A percentile compares a stretch with the other conserved stretches of the same genome.
These are phyloP conservation scores for Pangasianodon hypophthalmus DNA, from an alignment of 2,113 vertebrate genomes.

Conservation along the genomic window DNA sequence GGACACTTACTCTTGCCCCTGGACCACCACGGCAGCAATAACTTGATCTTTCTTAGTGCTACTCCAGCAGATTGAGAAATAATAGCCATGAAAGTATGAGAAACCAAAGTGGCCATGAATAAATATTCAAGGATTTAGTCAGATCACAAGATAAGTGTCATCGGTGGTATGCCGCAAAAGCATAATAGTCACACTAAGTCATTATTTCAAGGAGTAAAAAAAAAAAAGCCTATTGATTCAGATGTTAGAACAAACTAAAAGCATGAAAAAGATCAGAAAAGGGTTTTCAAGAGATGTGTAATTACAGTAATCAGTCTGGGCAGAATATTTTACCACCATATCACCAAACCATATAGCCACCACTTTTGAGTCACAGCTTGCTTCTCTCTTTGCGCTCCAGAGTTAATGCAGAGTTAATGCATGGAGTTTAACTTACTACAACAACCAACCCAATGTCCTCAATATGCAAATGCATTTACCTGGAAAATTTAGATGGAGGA, in stretches of 20 bases:
- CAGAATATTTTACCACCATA: neutral
- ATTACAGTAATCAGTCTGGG: neutral
- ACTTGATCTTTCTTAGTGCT: conserved; percentile 60
- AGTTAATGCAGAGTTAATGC: neutral
- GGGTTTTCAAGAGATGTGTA: neutral
- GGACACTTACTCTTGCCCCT: conserved; percentile 54
- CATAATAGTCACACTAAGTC: neutral
- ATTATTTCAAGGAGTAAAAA: neutral
- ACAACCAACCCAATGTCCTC: neutral
- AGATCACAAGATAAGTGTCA: neutral
- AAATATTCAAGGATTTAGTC: neutral
- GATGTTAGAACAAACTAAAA: neutral
- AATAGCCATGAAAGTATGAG: conserved; percentile 57
- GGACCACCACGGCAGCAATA: conserved; percentile 59
- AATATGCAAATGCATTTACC: neutral
- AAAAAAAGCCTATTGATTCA: neutral
- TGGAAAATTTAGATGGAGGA: neutral
- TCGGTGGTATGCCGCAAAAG: neutral
- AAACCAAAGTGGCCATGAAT: neutral
- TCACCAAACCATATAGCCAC: conserved; percentile 9
- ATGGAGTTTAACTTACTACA: neutral
- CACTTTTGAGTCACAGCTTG: neutral
- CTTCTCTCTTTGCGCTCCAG: neutral
- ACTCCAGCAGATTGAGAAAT: conserved; percentile 63
- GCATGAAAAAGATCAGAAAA: neutral